Evolutionary conservation across 2,797 vertebrate species (phyloP).

Genomic region (Bovichtus variegatus): DNA sequence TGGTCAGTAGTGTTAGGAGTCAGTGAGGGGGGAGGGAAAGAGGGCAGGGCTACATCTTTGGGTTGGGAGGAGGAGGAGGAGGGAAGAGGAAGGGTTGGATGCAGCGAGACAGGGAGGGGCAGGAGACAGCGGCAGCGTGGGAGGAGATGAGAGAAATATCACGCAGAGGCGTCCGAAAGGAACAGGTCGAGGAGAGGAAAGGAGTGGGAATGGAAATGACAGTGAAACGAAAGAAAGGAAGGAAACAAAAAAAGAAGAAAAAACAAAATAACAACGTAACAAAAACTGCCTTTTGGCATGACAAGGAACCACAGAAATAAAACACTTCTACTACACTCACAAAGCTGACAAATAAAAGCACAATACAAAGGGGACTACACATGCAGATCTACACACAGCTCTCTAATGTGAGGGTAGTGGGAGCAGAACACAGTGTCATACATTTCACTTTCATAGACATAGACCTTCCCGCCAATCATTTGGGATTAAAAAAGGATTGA

Average conservation of each 20-base stretch:
- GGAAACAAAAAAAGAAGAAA: slow-evolving; percentile 84
- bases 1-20: slow-evolving; percentile 99
- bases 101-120: slow-evolving; percentile 73
- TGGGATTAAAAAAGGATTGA: slow-evolving; percentile 46
- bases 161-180: slow-evolving; percentile 49
- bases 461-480: slow-evolving; percentile 49
- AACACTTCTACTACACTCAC: slow-evolving; percentile 91
- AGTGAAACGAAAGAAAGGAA: slow-evolving; percentile 77
- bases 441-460: slow-evolving; percentile 27
- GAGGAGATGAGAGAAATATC: slow-evolving; percentile 18
- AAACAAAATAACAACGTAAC: slow-evolving; percentile 94
- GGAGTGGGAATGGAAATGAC: slow-evolving; percentile 78
- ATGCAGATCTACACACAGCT: slow-evolving; percentile 87
- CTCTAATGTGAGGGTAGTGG: slow-evolving; percentile 85
- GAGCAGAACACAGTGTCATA: slow-evolving; percentile 57
- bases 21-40: slow-evolving; percentile 97
- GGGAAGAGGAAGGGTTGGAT: slow-evolving; percentile 77
- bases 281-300: slow-evolving; percentile 81
- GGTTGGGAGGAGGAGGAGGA: slow-evolving; percentile 74
- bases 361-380: slow-evolving; percentile 74
- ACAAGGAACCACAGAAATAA: slow-evolving; percentile 85
- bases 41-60: slow-evolving; percentile 97
- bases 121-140: slow-evolving; percentile 29
- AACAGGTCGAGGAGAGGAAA: slow-evolving; percentile 56
- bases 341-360: slow-evolving; percentile 76